Evolutionary conservation across 2,113 vertebrate genomes (phyloP), one percentile per base, ranked within the genome.

Genomic region (Mystacornis crossleyi): DNA sequence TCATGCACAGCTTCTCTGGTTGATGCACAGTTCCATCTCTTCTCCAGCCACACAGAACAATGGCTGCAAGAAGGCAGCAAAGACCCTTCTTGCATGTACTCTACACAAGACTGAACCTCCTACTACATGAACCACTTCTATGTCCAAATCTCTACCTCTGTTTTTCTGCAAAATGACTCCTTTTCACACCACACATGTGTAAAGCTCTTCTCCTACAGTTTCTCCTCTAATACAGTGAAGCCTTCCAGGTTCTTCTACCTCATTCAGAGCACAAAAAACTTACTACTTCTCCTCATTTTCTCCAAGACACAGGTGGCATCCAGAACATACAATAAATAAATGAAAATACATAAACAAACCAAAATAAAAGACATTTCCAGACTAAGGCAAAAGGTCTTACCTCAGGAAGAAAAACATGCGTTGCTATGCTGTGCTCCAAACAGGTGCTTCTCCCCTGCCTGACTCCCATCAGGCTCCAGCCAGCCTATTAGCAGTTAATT

Each of bases 341-440:
- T 13, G 40, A 48, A 65, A 50, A 26, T 18, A 28, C 8, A 26
- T 8, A 60, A 40, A 67, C 47, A 47, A 78, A 26, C 7, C 21
- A n/a, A 72, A 70, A 2, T 4, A 66, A 34, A 66, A 72, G 48
- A 9, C 18, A 20, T 36, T 75, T 64, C 29, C 48, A 48, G 10
- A 85, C 11, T 26, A 71, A 54, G 4, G 25, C 19, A 77, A 42
- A 86, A 81, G 6, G 3, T 48, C 54, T 86, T 67, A 80, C n/a
- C 57, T 72, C 5, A 10, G 5, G 23, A 55, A 71, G 48, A 51
- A 25, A 29, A 78, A 17, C 0, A 0, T 8, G 4, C 6, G 1
- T 8, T 7, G 8, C 23, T 23, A 1, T 4, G 1, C 62, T 10
- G 8, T 5, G 4, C 50, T 62, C 34, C 24, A 25, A 34, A 21